Conservation (phyloP, 2,797 vertebrate species). For the Peromyscus eremicus region DNA sequence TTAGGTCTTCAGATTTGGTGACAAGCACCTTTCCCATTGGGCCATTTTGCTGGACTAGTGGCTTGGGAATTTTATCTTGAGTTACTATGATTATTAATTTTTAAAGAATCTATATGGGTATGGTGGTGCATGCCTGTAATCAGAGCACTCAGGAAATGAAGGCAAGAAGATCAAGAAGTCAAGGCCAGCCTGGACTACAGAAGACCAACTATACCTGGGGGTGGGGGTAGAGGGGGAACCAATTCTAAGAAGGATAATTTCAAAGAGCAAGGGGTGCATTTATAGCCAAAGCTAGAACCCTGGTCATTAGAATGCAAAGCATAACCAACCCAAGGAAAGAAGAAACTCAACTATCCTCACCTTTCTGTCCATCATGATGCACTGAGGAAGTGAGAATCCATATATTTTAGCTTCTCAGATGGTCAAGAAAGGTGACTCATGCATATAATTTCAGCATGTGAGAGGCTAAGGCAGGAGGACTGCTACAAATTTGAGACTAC, state of each 20-base stretch:
- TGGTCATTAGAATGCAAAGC: background rate
- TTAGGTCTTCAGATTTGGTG: background rate
- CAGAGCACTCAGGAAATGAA: background rate
- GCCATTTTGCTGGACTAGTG: background rate
- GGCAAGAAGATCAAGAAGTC: background rate
- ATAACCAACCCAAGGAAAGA: background rate
- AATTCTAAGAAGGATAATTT: background rate
- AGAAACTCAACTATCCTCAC: background rate
- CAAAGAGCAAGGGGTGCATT: slow-evolving; percentile 9
- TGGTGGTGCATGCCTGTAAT: background rate
- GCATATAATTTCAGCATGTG: background rate
- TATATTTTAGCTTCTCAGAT: background rate
- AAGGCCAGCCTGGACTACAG: background rate
- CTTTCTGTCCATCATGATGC: background rate
- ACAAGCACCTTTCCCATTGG: background rate
- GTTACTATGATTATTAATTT: background rate
- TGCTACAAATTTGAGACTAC: background rate
- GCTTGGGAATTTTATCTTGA: background rate
- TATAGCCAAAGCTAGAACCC: background rate
- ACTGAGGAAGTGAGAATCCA: background rate
- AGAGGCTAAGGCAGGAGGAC: background rate
- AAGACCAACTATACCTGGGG: background rate
- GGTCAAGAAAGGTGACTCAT: background rate
- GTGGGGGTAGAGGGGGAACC: background rate
- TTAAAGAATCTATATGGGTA: background rate